Conservation (phyloP, 2,113 vertebrate species). For the Diphyllodes magnificus region DNA sequence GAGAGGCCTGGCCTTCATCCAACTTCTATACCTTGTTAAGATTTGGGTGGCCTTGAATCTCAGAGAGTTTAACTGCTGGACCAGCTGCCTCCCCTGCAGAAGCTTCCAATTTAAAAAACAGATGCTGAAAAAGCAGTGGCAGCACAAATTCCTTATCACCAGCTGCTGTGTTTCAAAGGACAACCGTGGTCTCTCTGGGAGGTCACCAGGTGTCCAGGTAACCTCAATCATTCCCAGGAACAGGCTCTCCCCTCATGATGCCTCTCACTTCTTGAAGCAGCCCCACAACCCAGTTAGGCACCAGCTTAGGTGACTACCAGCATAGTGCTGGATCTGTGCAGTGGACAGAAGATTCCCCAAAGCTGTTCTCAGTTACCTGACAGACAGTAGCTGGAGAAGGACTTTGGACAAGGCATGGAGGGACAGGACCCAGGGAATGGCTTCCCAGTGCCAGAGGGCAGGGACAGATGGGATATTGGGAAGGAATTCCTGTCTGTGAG, state of each 20-base stretch:
- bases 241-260: background rate
- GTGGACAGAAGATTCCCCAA: background rate
- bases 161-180: background rate
- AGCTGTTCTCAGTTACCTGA: background rate
- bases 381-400: accelerated
- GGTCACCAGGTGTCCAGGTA: background rate
- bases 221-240: background rate
- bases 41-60: background rate
- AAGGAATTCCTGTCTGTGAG: accelerated
- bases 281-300: background rate
- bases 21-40: background rate
- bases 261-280: background rate
- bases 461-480: accelerated
- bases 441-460: background rate
- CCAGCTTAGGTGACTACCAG: background rate
- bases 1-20: background rate
- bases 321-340: background rate
- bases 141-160: background rate
- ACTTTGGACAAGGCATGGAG: accelerated
- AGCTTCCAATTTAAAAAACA: accelerated
- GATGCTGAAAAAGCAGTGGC: background rate
- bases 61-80: background rate
- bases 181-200: background rate
- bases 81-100: background rate
- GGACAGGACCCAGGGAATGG: background rate